Base-by-base conservation (phyloP, 92 coral and sea anemone genomes). In the Chrysogorgia sp. region DNA sequence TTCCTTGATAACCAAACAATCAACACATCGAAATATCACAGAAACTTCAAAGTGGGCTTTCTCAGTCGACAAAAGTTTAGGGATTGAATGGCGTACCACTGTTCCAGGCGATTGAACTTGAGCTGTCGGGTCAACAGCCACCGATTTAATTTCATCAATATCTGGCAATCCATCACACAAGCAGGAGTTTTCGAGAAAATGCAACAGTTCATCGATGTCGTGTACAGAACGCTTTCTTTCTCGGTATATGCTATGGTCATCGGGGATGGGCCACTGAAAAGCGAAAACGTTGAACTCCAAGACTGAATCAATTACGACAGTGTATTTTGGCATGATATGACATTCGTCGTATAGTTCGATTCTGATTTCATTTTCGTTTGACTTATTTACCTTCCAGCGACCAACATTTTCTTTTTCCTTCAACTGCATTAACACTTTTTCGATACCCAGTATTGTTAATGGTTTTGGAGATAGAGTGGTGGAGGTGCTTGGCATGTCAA, bases 121-220 rank as follows among this genome's bases (percentile, higher is more conserved):
- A 6, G 21, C 59, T 2, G 74, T 66, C 1, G 74, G 74, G 32
- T 13, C 69, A 30, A 63, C 69, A 34, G 32, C 52, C 32, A 66
- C 49, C 1, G 74, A 31, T 24, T 35, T 35, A 1, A 66, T 52
- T 2, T 34, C 17, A 28, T 1, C n/a, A 40, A 28, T 43, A 19
- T 66, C 29, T 25, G 25, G 49, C 32, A 66, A 66, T 1, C 74
- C 74, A 15, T 66, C 30, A n/a, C 74, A 66, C 13, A 35, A 3
- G 13, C 7, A 23, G 7, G 55, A 66, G 13, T 66, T 40, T 17
- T 10, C 55, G 4, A 40, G 1, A 21, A 20, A 66, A 2, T 12
- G 19, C 52, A 66, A 40, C 2, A 66, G 52, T 66, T 66, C 74
- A 21, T 15, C 26, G 20, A 66, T 66, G 15, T 66, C 21, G 10